Evolutionary conservation across 2,888 invertebrate genomes (phyloP).

Genomic region (Macrosiphum euphorbiae): DNA sequence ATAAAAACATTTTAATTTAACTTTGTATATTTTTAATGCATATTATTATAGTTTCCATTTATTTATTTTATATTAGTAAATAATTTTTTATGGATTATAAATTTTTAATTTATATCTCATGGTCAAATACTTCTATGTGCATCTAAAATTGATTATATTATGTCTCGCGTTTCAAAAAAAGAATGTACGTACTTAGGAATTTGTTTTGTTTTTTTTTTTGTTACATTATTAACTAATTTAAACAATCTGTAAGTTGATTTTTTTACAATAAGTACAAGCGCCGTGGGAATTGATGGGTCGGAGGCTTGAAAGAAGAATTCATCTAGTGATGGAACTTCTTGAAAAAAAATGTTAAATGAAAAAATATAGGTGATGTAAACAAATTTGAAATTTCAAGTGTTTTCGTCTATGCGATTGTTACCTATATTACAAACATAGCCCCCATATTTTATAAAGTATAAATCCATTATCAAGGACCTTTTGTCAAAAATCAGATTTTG

Average conservation of each 20-base stretch:
- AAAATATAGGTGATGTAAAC: background rate
- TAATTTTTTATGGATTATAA: background rate
- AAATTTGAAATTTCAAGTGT: background rate
- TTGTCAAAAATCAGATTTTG: too few relatives aligned
- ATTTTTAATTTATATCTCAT: background rate
- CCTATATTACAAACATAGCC: too few relatives aligned
- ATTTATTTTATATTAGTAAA: background rate
- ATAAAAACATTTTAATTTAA: background rate
- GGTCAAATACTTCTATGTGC: background rate
- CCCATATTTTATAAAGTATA: too few relatives aligned
- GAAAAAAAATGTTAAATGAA: background rate
- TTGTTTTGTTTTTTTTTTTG: background rate
- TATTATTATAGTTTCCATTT: background rate
- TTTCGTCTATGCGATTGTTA: background rate
- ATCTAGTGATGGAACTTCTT: too few relatives aligned
- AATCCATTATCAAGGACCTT: too few relatives aligned
- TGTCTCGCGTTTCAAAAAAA: background rate
- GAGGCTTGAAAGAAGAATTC: too few relatives aligned
- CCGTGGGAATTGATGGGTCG: too few relatives aligned
- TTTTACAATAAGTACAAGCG: too few relatives aligned
- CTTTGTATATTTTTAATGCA: background rate
- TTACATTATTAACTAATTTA: too few relatives aligned
- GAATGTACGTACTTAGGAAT: background rate
- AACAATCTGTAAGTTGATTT: too few relatives aligned
- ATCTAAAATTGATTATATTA: background rate